Conservation (phyloP, 2,888 invertebrate species). For the Cataglyphis albicans region DNA sequence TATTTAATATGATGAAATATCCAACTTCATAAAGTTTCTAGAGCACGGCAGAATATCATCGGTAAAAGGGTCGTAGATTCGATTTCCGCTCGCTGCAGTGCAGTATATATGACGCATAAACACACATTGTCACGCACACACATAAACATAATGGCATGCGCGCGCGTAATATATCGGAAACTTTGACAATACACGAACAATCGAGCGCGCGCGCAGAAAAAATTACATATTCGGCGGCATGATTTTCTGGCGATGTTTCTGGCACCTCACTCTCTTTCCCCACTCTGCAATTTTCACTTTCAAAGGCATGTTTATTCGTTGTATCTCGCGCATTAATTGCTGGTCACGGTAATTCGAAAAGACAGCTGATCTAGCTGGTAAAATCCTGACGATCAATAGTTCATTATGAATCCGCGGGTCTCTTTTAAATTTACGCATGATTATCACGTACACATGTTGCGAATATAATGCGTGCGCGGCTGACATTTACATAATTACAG, state of each 20-base stretch:
- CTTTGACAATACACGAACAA: constrained; percentile 46
- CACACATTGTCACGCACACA: background rate
- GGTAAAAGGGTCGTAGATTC: constrained; percentile 54
- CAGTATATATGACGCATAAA: constrained; percentile 25
- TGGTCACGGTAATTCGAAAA: constrained; percentile 22
- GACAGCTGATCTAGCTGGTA: background rate
- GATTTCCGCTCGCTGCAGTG: constrained; percentile 68
- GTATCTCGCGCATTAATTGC: background rate
- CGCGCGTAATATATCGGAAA: constrained; percentile 3
- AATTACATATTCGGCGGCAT: constrained; percentile 17
- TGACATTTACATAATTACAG: constrained; percentile 71
- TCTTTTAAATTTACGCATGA: constrained; percentile 54
- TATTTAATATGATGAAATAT: background rate
- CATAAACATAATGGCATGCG: background rate
- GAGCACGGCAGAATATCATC: background rate
- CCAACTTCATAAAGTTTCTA: constrained; percentile 4
- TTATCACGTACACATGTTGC: constrained; percentile 50
- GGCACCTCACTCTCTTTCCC: constrained; percentile 31
- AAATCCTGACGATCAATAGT: constrained; percentile 52
- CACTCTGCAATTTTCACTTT: constrained; percentile 54
- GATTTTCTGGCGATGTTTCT: constrained; percentile 32
- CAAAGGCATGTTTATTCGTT: constrained; percentile 16
- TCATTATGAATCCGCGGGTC: constrained; percentile 21
- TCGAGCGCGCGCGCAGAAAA: constrained; percentile 36
- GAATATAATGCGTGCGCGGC: constrained; percentile 45